Conservation (phyloP, 2,797 vertebrate species). For the Cuculus canorus region DNA sequence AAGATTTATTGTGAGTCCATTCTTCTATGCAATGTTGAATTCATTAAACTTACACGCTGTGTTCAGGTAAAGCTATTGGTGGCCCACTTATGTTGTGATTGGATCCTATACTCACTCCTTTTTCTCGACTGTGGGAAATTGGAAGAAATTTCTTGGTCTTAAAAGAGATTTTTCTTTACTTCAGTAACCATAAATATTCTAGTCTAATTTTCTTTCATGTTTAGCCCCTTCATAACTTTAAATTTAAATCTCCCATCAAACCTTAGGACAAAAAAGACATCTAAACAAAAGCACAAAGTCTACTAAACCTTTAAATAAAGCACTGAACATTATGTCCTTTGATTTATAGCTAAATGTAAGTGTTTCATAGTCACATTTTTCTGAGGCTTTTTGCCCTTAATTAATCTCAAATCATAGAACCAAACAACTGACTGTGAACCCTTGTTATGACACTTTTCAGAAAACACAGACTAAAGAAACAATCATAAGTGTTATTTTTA, state of each 20-base stretch:
- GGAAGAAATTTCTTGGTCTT: neutral
- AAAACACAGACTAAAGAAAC: neutral
- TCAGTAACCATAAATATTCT: neutral
- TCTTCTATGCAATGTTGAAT: neutral
- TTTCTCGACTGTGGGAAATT: neutral
- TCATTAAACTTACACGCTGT: neutral
- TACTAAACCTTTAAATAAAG: neutral
- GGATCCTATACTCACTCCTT: accelerated
- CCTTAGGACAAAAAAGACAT: neutral
- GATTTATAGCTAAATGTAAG: accelerated
- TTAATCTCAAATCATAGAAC: neutral
- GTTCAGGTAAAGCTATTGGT: neutral
- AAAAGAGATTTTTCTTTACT: neutral
- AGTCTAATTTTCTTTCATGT: neutral
- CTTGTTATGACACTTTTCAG: neutral
- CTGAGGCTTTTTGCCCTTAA: neutral
- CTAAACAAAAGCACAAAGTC: neutral
- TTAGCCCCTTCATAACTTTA: neutral
- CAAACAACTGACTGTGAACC: neutral
- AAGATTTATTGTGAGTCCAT: neutral
- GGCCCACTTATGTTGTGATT: neutral
- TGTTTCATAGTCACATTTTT: neutral
- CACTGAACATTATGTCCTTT: neutral
- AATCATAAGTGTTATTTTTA: neutral
- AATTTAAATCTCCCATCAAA: neutral